Percentiles rank a stretch among this genome's conserved stretches.
phyloP scores from a whole-genome alignment of 2,888 invertebrate genomes.

The Cerastis rubricosa region DNA sequence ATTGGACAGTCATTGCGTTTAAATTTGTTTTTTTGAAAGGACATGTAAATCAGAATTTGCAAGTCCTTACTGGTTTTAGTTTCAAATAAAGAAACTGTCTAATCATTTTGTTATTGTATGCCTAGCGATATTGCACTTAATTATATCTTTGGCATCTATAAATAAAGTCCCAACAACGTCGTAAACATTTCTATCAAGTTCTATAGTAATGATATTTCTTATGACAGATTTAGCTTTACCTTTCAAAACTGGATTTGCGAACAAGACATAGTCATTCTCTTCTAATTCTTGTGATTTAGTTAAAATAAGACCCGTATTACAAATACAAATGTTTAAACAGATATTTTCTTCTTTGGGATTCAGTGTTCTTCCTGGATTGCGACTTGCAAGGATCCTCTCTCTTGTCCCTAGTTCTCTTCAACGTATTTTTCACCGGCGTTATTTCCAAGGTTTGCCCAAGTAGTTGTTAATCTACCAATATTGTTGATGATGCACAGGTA shows the following conservation, averaged over 20 bases:
- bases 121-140: constrained; percentile 18
- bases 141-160: constrained; percentile 37
- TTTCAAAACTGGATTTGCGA: constrained; percentile 25
- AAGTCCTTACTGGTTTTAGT: neutral
- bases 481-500: neutral
- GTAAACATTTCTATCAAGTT: constrained; percentile 46
- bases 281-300: neutral
- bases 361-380: neutral
- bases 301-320: neutral
- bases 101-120: neutral
- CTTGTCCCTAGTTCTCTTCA: neutral
- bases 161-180: constrained; percentile 45
- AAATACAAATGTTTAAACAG: neutral
- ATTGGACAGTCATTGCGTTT: neutral
- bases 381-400: neutral
- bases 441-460: neutral
- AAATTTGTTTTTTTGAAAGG: neutral
- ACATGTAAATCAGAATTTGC: neutral
- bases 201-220: constrained; percentile 23
- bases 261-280: constrained; percentile 14
- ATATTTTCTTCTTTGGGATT: neutral
- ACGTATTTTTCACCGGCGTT: neutral
- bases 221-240: constrained; percentile 41
- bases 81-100: neutral
- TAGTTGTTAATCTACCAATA: neutral